Evolutionary conservation across 2,113 vertebrate genomes (phyloP), one percentile per base, ranked within the genome.

Genomic region (Bambusicola thoracicus): DNA sequence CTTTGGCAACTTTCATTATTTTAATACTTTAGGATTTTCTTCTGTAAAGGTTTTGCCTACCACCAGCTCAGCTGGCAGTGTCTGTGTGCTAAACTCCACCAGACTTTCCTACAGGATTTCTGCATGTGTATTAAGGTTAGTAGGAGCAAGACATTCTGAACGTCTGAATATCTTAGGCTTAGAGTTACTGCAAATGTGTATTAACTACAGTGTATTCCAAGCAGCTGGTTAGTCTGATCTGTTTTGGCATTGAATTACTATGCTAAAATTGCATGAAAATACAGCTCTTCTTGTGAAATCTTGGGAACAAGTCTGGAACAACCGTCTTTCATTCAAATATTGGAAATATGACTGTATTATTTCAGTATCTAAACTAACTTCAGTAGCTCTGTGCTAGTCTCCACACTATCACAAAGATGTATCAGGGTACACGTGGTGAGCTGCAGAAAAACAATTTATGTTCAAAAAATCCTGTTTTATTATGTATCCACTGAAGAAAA

Each of bases 401-500:
- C 70, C 65, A 38, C 24, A 21, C 40, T 36, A 36, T 40, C 19
- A 66, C 29, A 62, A 41, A 73, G 75, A 76, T 79, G 34, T 58
- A 44, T 66, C 65, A 56, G 17, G 17, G 32, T 86, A 46, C 46
- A 61, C 34, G 65, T 36, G 49, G 62, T 18, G 18, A 79, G 30
- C 34, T 80, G 34, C 40, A 85, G 81, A 85, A 94, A 80, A 6
- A 36, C 46, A 79, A 75, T 68, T 70, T 79, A 62, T 70, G 1
- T 67, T 81, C 93, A 48, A 92, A 93, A 74, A 73, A 20, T 91
- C 58, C 11, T 87, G 44, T 73, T 89, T 25, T 24, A 12, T 73
- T 66, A 58, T 69, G 6, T 89, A 73, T 58, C 70, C 63, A 73
- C 67, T 29, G 63, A 93, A 73, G 83, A 36, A 65, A 4, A 79